Conservation (phyloP, 1,140 invertebrate species). For the Meloidogyne floridensis region DNA sequence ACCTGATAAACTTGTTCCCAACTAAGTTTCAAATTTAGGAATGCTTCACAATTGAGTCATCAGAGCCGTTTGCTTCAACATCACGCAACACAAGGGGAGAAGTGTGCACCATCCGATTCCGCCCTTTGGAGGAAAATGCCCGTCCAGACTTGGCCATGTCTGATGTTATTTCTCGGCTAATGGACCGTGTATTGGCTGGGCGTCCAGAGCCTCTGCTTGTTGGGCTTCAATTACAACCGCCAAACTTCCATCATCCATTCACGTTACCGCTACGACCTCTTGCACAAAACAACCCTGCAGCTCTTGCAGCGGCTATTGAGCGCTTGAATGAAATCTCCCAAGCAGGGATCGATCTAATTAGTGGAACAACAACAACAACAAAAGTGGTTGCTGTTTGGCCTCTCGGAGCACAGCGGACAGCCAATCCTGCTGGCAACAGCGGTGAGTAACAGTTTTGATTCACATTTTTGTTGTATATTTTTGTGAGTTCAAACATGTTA, state of each 20-base stretch:
- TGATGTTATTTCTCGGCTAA: neutral
- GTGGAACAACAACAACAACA: neutral
- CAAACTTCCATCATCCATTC: neutral
- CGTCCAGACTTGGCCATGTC: neutral
- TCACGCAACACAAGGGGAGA: slow-evolving; percentile 12
- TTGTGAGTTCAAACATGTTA: neutral
- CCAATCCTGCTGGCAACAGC: neutral
- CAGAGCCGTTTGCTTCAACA: no score
- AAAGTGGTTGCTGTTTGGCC: slow-evolving; percentile 17
- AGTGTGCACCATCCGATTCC: neutral
- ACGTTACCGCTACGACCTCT: neutral
- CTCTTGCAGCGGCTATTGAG: slow-evolving; percentile 2
- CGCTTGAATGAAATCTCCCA: neutral
- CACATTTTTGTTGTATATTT: neutral
- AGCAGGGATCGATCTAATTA: neutral
- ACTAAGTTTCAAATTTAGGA: no score
- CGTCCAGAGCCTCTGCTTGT: neutral
- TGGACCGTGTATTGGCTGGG: neutral
- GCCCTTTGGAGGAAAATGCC: neutral
- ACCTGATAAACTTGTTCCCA: no score
- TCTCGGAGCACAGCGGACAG: neutral
- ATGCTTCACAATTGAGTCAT: no score
- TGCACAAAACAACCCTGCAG: slow-evolving; percentile 6
- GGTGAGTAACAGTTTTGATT: neutral
- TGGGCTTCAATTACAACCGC: neutral